A percentile compares a stretch with the other conserved stretches of the same genome.
These are phyloP conservation scores for Erpornis zantholeuca DNA, from an alignment of 2,113 vertebrate genomes.

Conservation along the genomic window DNA sequence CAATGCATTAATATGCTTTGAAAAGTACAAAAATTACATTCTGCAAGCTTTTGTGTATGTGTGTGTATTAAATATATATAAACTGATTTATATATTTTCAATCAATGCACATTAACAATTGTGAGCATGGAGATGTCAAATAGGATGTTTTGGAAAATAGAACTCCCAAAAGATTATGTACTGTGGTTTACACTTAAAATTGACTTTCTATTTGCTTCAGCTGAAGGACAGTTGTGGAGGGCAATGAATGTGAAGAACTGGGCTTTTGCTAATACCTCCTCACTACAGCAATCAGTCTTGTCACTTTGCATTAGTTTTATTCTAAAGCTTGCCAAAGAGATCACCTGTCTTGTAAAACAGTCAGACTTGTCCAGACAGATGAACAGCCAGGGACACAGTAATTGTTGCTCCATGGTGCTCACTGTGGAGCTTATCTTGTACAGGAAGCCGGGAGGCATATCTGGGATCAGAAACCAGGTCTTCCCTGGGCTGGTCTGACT, in stretches of 20 bases:
- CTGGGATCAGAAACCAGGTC: background rate
- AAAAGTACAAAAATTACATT: constrained; percentile 39
- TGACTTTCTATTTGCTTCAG: background rate
- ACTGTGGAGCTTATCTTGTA: background rate
- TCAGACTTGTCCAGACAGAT: background rate
- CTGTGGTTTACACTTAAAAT: background rate
- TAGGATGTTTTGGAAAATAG: constrained; percentile 24
- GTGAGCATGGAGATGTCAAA: background rate
- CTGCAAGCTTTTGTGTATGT: background rate
- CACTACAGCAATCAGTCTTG: background rate
- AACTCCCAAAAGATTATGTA: background rate
- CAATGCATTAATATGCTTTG: background rate
- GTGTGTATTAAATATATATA: background rate
- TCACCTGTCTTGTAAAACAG: background rate
- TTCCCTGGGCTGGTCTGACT: background rate
- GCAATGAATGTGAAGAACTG: background rate
- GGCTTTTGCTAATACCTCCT: background rate
- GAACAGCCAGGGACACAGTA: background rate
- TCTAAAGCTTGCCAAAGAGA: background rate
- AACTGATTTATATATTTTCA: constrained; percentile 55
- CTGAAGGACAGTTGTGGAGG: background rate
- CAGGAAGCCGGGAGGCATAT: background rate
- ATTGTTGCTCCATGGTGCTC: background rate
- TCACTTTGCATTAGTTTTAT: background rate
- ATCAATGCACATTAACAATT: constrained; percentile 23